These are phyloP conservation scores for Triplophysa yarkandensis DNA, from an alignment of 2,797 vertebrate species.

Conservation along the genomic window DNA sequence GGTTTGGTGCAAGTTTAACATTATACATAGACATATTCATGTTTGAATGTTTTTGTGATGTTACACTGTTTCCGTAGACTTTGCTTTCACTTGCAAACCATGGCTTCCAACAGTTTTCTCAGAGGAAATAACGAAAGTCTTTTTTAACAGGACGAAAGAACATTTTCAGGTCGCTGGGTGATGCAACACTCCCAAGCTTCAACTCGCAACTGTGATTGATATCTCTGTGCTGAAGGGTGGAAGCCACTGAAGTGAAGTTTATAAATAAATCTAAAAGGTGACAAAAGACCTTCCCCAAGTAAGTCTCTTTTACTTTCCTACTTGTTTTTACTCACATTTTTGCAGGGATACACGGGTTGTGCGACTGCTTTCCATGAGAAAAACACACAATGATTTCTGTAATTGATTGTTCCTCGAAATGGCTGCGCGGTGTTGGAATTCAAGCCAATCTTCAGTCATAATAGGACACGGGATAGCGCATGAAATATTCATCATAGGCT, in stretches of 20 bases:
- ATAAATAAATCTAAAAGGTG: slow-evolving; percentile 58
- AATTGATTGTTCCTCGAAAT: slow-evolving; percentile 70
- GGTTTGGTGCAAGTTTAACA: background rate
- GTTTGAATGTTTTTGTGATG: slow-evolving; percentile 19
- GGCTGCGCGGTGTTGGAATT: slow-evolving; percentile 66
- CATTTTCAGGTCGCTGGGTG: slow-evolving; percentile 60
- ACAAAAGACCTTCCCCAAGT: slow-evolving; percentile 54
- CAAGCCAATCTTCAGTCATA: slow-evolving; percentile 69
- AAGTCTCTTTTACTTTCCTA: slow-evolving; percentile 45
- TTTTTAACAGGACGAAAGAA: slow-evolving; percentile 60
- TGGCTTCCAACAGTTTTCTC: slow-evolving; percentile 38
- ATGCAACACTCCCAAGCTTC: slow-evolving; percentile 52
- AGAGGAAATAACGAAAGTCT: slow-evolving; percentile 59
- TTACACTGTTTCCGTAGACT: slow-evolving; percentile 15
- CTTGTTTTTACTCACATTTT: slow-evolving; percentile 47
- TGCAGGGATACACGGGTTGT: slow-evolving; percentile 8
- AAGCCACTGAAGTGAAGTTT: slow-evolving; percentile 40
- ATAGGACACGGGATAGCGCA: slow-evolving; percentile 65
- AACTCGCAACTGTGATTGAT: slow-evolving; percentile 49
- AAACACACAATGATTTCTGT: slow-evolving; percentile 67
- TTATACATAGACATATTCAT: background rate
- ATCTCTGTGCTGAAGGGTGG: slow-evolving; percentile 31
- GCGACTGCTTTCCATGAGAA: slow-evolving; percentile 67
- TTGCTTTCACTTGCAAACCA: slow-evolving; percentile 52
- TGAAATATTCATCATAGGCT: slow-evolving; percentile 76